phyloP scores from a whole-genome alignment of 2,888 invertebrate species.

The Silvanus unidentatus region DNA sequence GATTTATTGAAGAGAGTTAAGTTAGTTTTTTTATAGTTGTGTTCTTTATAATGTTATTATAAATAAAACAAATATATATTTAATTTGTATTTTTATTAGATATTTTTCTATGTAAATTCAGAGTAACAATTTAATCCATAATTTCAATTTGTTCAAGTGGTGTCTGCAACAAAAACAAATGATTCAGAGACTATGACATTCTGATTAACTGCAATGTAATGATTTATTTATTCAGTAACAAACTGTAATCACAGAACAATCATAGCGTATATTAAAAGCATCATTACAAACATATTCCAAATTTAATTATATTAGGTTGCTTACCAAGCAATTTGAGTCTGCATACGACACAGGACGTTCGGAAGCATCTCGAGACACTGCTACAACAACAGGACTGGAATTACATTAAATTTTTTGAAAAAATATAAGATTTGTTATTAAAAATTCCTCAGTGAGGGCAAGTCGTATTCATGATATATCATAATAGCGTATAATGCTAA shows the following conservation, averaged over 20 bases:
- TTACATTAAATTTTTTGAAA: too few species aligned
- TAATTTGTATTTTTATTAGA: too few species aligned
- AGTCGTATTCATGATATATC: slow-evolving; percentile 11
- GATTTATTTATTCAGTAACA: neutral
- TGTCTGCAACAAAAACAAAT: neutral
- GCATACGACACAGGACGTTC: too few species aligned
- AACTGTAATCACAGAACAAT: slow-evolving; percentile 2
- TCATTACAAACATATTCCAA: slow-evolving; percentile 5
- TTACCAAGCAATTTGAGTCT: too few species aligned
- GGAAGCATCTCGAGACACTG: too few species aligned
- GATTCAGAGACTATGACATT: neutral
- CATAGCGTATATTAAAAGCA: slow-evolving; percentile 17
- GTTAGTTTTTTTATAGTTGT: neutral
- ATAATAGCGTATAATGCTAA: slow-evolving; percentile 17
- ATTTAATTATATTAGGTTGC: neutral
- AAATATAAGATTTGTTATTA: neutral
- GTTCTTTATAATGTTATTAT: neutral
- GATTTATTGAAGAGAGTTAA: slow-evolving; percentile 22
- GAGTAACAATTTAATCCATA: too few species aligned
- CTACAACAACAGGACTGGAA: too few species aligned
- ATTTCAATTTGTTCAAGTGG: too few species aligned
- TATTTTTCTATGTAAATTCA: too few species aligned
- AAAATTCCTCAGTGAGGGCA: slow-evolving; percentile 15
- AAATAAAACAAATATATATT: neutral
- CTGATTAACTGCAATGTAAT: too few species aligned